Evolutionary conservation across 2,113 vertebrate genomes (phyloP), one percentile per base, ranked within the genome.

Genomic region (Cheirogaleus medius): DNA sequence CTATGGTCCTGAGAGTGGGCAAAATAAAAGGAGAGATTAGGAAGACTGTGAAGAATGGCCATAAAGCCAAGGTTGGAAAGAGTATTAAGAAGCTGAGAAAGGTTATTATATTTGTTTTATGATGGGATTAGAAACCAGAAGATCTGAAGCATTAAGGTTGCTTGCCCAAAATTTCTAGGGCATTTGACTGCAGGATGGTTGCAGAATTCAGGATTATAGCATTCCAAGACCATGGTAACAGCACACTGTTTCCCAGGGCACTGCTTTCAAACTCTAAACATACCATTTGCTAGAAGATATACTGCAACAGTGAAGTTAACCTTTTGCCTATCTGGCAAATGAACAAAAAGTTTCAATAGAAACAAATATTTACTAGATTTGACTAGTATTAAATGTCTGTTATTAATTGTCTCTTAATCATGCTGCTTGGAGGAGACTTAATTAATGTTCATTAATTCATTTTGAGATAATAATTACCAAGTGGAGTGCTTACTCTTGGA

Each of bases 151-250:
- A 88, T 89, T 97, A 94, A 94, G 82, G 68, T 85, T 86, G 82
- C 89, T 97, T 95, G 77, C 83, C 91, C 86, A 73, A 97, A 96
- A 95, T 47, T 97, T 60, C 94, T 95, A 78, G 93, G 74, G 68
- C 83, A 95, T 95, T 97, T 96, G 66, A 49, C 87, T 97, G 64
- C 49, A 76, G 32, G 34, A 91, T 78, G 54, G 60, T 78, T 96
- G 80, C 80, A 97, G 96, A 95, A 97, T 97, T 96, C 78, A 87
- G 93, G 88, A 95, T 94, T 96, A 94, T 88, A 81, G 84, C 96
- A 97, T 96, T 97, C 96, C 96, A 95, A 94, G 95, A 83, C 95
- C 89, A 89, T 94, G 95, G 97, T 89, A 96, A 97, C 91, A 95
- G 87, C 82, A 91, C 52, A 69, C 37, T 78, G 91, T 91, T 95